These are phyloP conservation scores for Phortica okadai DNA, from an alignment of 2,888 invertebrate species.

Conservation along the genomic window DNA sequence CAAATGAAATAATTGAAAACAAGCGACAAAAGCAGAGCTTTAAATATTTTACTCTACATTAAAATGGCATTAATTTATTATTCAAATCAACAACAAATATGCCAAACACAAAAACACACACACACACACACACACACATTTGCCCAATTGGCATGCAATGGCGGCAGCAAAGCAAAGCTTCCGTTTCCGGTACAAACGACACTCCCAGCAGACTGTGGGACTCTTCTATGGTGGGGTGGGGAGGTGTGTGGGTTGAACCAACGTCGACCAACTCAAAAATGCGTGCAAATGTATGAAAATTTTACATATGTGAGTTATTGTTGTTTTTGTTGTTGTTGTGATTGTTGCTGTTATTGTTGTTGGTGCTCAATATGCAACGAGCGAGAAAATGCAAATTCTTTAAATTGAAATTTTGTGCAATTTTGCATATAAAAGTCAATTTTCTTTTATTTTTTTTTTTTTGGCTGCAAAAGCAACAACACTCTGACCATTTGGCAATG, in stretches of 20 bases:
- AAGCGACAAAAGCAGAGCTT: background rate
- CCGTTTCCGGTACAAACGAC: constrained; percentile 4
- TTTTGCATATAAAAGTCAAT: constrained; percentile 15
- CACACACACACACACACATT: background rate
- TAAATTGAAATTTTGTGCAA: background rate
- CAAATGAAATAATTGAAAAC: constrained; percentile 8
- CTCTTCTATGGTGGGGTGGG: background rate
- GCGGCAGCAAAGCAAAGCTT: constrained; percentile 11
- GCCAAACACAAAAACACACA: background rate
- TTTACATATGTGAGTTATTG: constrained; percentile 42
- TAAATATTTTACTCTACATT: background rate
- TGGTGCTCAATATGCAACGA: constrained; percentile 45
- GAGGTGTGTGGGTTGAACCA: background rate
- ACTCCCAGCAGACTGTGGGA: background rate
- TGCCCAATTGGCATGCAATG: constrained; percentile 10
- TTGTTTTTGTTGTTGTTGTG: constrained; percentile 42
- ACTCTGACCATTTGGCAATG: background rate
- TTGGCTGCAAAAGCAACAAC: constrained; percentile 41
- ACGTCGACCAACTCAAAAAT: background rate
- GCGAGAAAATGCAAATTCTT: constrained; percentile 35
- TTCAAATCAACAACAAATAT: constrained; percentile 7
- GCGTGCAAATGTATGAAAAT: background rate
- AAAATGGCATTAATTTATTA: constrained; percentile 17
- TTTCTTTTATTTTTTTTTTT: constrained; percentile 47
- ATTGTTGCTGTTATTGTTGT: background rate